phyloP scores from a whole-genome alignment of 2,888 invertebrate genomes.

The Diarsia brunnea region DNA sequence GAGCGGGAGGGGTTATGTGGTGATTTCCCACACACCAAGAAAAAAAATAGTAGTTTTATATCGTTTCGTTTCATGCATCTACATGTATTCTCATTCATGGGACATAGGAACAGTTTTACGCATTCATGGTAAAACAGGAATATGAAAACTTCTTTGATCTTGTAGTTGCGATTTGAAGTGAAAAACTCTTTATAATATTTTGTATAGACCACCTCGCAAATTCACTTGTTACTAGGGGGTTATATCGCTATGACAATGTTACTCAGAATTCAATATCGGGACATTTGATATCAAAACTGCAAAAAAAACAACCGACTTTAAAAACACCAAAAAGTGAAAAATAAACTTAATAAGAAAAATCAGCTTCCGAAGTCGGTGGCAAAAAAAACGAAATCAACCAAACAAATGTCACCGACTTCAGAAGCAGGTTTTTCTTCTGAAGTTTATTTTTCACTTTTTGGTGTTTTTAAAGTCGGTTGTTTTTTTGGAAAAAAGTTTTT shows the following conservation, averaged over 20 bases:
- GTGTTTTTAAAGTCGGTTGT: too few relatives aligned
- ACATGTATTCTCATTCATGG: conserved; percentile 21
- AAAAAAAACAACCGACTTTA: too few relatives aligned
- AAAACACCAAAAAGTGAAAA: too few relatives aligned
- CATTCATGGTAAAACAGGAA: not conserved
- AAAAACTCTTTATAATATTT: not conserved
- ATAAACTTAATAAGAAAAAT: too few relatives aligned
- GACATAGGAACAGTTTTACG: not conserved
- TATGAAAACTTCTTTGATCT: not conserved
- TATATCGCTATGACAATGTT: not conserved
- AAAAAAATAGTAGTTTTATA: not conserved
- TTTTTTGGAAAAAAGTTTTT: too few relatives aligned
- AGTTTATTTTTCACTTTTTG: too few relatives aligned
- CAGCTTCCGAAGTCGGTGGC: too few relatives aligned
- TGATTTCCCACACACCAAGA: too few relatives aligned
- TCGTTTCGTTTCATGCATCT: conserved; percentile 5
- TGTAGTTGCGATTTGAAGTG: not conserved
- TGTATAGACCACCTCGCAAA: not conserved
- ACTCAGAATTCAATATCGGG: not conserved
- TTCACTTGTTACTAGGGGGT: not conserved
- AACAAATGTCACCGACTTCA: too few relatives aligned
- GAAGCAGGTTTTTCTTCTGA: too few relatives aligned
- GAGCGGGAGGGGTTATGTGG: too few relatives aligned
- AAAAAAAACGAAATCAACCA: too few relatives aligned
- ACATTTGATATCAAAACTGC: conserved; percentile 6